Evolutionary conservation across 2,113 vertebrate species (phyloP).

Genomic region (Tupaia tana): DNA sequence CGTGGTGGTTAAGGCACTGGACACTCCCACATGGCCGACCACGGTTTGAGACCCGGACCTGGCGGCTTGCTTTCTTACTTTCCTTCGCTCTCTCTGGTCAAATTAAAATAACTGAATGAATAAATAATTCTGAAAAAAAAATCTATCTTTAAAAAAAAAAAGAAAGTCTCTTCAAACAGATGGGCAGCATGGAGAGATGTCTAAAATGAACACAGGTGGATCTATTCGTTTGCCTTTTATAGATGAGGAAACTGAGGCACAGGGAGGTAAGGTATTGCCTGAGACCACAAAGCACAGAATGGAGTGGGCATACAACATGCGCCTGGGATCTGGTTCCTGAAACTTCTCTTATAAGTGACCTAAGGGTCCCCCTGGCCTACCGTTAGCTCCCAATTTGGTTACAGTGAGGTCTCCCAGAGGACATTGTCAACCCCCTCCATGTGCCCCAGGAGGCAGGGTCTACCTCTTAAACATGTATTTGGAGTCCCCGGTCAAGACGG

Average conservation of each 20-base stretch:
- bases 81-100: too few relatives aligned
- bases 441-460: too few relatives aligned
- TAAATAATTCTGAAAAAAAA: too few relatives aligned
- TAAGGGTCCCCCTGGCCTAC: neutral
- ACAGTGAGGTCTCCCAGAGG: neutral
- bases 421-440: too few relatives aligned
- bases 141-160: too few relatives aligned
- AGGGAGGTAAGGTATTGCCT: neutral
- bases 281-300: neutral
- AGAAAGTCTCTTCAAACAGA: neutral
- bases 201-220: too few relatives aligned
- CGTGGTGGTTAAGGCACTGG: too few relatives aligned
- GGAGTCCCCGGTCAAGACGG: neutral
- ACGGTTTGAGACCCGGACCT: too few relatives aligned
- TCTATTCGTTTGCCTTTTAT: neutral
- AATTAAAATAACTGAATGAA: too few relatives aligned
- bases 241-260: neutral
- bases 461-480: neutral
- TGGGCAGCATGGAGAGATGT: too few relatives aligned
- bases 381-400: neutral
- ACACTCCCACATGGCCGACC: too few relatives aligned
- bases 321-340: neutral
- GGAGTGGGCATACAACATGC: neutral
- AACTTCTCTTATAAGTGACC: neutral
- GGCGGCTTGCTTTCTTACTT: too few relatives aligned